Conservation (phyloP, 2,113 vertebrate species). For the Erythrolamprus reginae region DNA sequence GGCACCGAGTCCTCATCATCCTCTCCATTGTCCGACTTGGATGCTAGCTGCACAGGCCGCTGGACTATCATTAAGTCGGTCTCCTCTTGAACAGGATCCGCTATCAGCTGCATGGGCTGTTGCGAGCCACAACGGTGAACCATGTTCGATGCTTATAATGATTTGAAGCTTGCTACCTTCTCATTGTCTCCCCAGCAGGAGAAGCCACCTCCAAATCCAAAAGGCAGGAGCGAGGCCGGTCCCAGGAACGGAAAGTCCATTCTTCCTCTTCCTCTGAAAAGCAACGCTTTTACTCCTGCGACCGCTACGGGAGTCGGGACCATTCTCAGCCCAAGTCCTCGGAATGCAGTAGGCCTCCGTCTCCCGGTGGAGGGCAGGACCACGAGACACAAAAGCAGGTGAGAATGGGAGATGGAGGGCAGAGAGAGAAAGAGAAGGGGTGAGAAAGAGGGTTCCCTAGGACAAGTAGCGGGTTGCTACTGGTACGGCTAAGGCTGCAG, state of each 20-base stretch:
- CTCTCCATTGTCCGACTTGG: no score
- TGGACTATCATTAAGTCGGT: no score
- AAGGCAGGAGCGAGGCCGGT: slow-evolving; percentile 82
- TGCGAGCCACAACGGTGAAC: no score
- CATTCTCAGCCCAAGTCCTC: slow-evolving; percentile 78
- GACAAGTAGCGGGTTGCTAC: no score
- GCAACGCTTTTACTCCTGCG: slow-evolving; percentile 94
- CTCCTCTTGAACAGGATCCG: no score
- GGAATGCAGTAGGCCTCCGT: slow-evolving; percentile 80
- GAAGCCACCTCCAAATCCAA: slow-evolving; percentile 67
- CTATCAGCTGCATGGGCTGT: no score
- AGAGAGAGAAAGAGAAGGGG: neutral
- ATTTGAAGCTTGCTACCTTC: no score
- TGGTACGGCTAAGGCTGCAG: no score
- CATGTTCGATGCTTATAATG: neutral
- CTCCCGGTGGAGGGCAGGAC: slow-evolving; percentile 77
- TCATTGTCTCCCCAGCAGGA: slow-evolving; percentile 38
- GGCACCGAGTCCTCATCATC: no score
- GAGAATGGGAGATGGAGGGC: slow-evolving; percentile 45
- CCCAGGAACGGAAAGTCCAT: slow-evolving; percentile 89
- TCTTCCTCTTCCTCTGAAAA: slow-evolving; percentile 86
- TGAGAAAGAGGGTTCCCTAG: neutral
- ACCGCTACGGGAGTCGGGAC: slow-evolving; percentile 88
- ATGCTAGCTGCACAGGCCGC: no score
- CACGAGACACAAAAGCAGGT: slow-evolving; percentile 83